Conservation (phyloP, 2,888 invertebrate species). For the Sipha maydis region DNA sequence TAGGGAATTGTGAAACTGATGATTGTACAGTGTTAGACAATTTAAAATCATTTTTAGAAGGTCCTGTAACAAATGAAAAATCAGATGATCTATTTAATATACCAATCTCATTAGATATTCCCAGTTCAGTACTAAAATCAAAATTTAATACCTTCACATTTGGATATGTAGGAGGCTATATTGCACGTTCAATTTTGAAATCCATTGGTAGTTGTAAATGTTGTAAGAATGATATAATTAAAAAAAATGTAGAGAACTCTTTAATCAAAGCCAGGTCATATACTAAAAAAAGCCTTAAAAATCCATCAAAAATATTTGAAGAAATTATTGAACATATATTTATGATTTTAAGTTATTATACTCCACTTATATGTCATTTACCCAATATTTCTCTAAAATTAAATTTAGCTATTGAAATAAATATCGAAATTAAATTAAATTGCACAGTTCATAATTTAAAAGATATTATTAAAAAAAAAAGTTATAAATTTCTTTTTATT, state of each 20-base stretch:
- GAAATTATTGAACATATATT: conserved; percentile 14
- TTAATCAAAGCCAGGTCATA: conserved; percentile 11
- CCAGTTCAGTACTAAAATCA: conserved; percentile 6
- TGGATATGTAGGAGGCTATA: conserved; percentile 17
- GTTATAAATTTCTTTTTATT: conserved; percentile 15
- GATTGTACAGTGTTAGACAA: conserved; percentile 19
- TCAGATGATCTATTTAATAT: no score
- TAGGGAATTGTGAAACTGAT: conserved; percentile 24
- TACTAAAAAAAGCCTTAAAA: conserved; percentile 1
- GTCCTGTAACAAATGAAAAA: background rate
- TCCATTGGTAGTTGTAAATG: conserved; percentile 8
- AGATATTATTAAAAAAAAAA: conserved; percentile 3
- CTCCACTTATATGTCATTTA: background rate
- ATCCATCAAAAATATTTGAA: conserved; percentile 3
- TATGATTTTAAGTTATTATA: conserved; percentile 6
- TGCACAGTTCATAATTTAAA: background rate
- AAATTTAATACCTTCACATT: conserved; percentile 6
- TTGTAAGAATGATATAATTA: conserved; percentile 12
- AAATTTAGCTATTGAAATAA: conserved; percentile 11
- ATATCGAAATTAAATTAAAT: conserved; percentile 11
- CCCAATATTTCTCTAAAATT: background rate
- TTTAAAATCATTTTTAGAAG: conserved; percentile 18
- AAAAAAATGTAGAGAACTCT: conserved; percentile 2
- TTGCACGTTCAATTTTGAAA: conserved; percentile 11
- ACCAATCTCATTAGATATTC: background rate